Evolutionary conservation across 2,113 vertebrate species (phyloP).

Genomic region (Rhynchopsitta pachyrhyncha): DNA sequence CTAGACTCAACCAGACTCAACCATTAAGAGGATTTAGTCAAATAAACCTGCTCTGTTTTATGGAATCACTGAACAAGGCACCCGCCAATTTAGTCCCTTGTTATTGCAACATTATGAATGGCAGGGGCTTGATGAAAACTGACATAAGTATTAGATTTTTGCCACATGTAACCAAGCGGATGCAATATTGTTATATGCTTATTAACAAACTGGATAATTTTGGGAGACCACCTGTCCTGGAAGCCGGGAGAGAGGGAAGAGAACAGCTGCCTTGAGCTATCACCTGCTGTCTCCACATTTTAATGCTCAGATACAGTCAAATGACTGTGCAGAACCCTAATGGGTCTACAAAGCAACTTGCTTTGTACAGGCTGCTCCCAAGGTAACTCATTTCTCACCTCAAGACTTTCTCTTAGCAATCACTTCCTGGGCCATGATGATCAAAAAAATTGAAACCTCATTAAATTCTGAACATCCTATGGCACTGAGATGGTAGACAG

Average conservation of each 20-base stretch:
- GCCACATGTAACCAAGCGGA: neutral
- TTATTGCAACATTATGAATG: neutral
- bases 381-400: neutral
- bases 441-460: neutral
- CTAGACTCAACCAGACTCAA: neutral
- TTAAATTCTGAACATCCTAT: neutral
- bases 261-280: conserved; percentile 16
- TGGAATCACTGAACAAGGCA: neutral
- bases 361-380: neutral
- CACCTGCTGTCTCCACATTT: neutral
- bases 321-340: neutral
- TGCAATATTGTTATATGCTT: conserved; percentile 11
- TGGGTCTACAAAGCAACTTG: neutral
- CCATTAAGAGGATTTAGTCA: neutral
- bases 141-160: neutral
- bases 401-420: neutral
- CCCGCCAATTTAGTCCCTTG: neutral
- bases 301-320: neutral
- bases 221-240: neutral
- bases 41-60: neutral
- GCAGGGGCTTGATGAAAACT: neutral
- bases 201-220: conserved; percentile 13
- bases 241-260: neutral
- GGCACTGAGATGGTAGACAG: neutral
- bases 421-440: neutral